A percentile compares a stretch with the other conserved stretches of the same genome.
These are phyloP conservation scores for Anolis apletophallus DNA, from an alignment of 2,797 vertebrate genomes.

Conservation along the genomic window DNA sequence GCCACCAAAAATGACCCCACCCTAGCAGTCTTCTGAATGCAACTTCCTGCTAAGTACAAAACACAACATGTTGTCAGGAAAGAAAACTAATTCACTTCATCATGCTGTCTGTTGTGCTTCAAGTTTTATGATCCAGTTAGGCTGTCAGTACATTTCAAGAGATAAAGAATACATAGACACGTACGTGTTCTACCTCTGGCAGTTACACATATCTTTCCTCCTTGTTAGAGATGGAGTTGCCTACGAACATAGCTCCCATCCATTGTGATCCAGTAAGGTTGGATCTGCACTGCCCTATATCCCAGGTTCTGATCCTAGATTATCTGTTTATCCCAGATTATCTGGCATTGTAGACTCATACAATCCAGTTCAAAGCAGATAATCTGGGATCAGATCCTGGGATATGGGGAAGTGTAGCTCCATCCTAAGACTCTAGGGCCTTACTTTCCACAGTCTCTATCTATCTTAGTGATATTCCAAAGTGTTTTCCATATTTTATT, in stretches of 20 bases:
- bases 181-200: neutral
- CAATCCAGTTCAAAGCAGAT: no score
- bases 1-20: neutral
- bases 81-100: neutral
- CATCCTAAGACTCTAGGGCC: no score
- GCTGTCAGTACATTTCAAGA: neutral
- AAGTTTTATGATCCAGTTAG: neutral
- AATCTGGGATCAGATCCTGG: no score
- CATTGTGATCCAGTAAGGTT: no score
- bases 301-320: no score
- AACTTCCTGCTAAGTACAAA: neutral
- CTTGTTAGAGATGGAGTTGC: neutral
- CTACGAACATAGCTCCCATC: neutral
- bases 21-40: neutral
- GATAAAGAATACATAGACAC: neutral
- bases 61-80: neutral
- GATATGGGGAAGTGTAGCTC: no score
- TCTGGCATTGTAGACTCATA: no score
- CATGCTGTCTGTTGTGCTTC: no score
- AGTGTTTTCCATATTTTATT: neutral
- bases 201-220: neutral
- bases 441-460: neutral
- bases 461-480: neutral
- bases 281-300: no score
- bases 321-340: no score